These are phyloP conservation scores for Pristionchus fissidentatus DNA, from an alignment of 2,888 invertebrate species.

Conservation along the genomic window DNA sequence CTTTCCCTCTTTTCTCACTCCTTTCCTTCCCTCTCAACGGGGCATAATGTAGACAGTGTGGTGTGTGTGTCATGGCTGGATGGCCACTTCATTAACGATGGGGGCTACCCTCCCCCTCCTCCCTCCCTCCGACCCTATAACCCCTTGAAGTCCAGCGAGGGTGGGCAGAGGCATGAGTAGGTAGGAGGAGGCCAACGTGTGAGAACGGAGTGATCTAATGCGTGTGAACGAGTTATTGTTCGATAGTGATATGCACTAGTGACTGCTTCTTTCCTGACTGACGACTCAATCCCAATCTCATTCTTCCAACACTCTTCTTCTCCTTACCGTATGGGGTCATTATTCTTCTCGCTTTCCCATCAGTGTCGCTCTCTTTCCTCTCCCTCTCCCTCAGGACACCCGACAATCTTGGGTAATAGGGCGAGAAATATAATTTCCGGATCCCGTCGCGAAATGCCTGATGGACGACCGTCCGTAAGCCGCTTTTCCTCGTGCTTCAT, in stretches of 20 bases:
- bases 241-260: not conserved
- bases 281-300: no score
- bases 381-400: not conserved
- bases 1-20: not conserved
- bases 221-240: not conserved
- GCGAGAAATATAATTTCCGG: constrained; percentile 43
- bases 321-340: constrained; percentile 4
- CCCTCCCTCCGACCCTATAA: no score
- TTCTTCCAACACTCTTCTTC: no score
- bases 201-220: not conserved
- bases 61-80: constrained; percentile 6
- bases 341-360: no score
- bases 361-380: no score
- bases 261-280: no score
- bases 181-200: not conserved
- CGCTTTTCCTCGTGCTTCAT: not conserved
- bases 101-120: no score
- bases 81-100: constrained; percentile 40
- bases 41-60: constrained; percentile 28
- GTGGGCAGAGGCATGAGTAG: not conserved
- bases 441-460: not conserved
- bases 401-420: not conserved
- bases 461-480: constrained; percentile 13
- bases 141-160: not conserved
- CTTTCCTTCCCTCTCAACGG: constrained; percentile 2